A percentile compares a stretch with the other conserved stretches of the same genome.
Conservation (phyloP, 2,113 vertebrate species). For the Gallinago paraguaiae region DNA sequence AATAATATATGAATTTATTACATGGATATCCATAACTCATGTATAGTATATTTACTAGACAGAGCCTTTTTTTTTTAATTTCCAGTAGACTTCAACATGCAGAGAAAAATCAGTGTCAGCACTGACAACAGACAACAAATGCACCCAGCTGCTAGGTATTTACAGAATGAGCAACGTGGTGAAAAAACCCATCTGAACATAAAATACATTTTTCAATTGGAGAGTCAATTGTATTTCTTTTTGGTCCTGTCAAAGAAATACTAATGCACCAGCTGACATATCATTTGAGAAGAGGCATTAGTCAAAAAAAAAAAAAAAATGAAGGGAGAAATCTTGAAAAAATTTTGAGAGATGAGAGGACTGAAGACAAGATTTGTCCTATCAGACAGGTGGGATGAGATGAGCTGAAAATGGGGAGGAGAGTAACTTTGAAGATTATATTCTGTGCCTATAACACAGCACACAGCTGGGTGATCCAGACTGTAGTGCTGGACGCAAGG, state of each 20-base stretch:
- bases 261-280: not conserved
- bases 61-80: not conserved
- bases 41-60: not conserved
- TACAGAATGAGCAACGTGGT: not conserved
- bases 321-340: too few species aligned
- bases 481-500: not conserved
- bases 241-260: not conserved
- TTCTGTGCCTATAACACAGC: not conserved
- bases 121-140: not conserved
- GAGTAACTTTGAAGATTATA: not conserved
- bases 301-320: not conserved
- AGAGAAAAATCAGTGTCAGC: not conserved
- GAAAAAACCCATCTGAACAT: not conserved
- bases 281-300: not conserved
- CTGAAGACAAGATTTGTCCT: not conserved
- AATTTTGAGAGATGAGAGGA: not conserved
- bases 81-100: not conserved
- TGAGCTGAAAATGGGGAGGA: not conserved
- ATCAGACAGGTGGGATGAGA: not conserved
- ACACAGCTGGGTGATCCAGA: not conserved
- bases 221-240: not conserved
- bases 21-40: not conserved
- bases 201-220: not conserved
- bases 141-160: not conserved
- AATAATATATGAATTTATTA: not conserved